phyloP scores from a whole-genome alignment of 1,140 invertebrate genomes.

The Drosophila funebris region DNA sequence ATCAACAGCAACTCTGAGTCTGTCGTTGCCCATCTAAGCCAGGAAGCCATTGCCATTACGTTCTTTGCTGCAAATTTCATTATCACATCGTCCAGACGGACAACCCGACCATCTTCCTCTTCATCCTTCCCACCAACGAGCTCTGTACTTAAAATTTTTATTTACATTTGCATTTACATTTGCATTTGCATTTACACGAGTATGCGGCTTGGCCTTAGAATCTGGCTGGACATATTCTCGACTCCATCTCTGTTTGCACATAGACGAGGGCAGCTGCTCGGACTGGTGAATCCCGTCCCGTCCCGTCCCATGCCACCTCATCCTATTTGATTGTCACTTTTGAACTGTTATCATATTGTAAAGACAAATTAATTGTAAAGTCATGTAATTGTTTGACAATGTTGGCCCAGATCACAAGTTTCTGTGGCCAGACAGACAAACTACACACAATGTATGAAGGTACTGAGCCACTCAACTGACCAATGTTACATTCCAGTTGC shows the following conservation, averaged over 20 bases:
- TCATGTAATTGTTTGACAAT: slow-evolving; percentile 74
- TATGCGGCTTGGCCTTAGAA: slow-evolving; percentile 17
- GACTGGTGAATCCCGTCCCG: background rate
- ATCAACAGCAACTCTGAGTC: slow-evolving; percentile 3
- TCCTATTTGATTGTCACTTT: slow-evolving; percentile 32
- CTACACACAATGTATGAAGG: background rate
- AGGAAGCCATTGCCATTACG: slow-evolving; percentile 17
- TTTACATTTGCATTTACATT: slow-evolving; percentile 29
- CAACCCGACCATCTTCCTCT: background rate
- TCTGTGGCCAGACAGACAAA: background rate
- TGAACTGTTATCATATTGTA: slow-evolving; percentile 48
- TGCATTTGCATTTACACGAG: slow-evolving; percentile 40
- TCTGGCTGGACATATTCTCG: background rate
- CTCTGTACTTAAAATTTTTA: slow-evolving; percentile 29
- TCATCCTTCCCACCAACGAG: background rate
- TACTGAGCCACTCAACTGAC: background rate
- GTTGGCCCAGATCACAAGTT: slow-evolving; percentile 39
- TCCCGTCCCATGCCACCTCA: background rate
- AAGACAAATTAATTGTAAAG: slow-evolving; percentile 73
- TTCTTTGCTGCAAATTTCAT: slow-evolving; percentile 36
- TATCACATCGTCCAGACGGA: slow-evolving; percentile 28
- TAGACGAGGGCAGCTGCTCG: background rate
- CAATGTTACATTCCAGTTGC: background rate
- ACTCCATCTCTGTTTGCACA: background rate
- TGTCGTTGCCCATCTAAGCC: slow-evolving; percentile 5